Evolutionary conservation across 1,140 invertebrate genomes (phyloP).

Genomic region (Zaprionus capensis): DNA sequence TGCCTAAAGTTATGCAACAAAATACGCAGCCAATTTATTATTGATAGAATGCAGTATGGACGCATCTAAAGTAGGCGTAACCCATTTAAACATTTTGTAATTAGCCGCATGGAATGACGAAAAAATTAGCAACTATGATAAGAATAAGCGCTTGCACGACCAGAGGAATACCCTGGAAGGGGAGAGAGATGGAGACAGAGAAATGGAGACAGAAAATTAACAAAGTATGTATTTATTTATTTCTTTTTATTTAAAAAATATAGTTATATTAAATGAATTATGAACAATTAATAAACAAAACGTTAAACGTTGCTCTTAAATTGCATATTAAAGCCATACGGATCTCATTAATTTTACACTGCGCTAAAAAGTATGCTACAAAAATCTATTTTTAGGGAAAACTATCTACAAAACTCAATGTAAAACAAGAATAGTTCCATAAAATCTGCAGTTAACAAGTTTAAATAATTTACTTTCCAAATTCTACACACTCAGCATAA

Average conservation of each 20-base stretch:
- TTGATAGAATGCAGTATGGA: slow-evolving; percentile 58
- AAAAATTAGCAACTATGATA: neutral
- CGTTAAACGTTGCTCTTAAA: too few species aligned
- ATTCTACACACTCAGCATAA: neutral
- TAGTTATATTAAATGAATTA: neutral
- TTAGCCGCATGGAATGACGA: slow-evolving; percentile 52
- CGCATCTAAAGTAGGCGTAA: slow-evolving; percentile 1
- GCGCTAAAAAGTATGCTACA: neutral
- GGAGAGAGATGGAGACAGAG: neutral
- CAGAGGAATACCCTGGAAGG: slow-evolving; percentile 1
- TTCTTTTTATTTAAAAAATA: neutral
- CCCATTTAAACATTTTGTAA: slow-evolving; percentile 58
- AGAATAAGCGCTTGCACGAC: neutral
- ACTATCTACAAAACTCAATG: neutral
- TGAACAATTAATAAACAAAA: neutral
- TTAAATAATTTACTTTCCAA: neutral
- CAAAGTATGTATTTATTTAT: neutral
- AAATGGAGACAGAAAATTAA: neutral
- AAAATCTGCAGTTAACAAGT: neutral
- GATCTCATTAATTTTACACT: neutral
- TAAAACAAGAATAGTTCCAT: too few species aligned
- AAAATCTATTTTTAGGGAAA: neutral
- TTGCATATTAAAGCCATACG: too few species aligned
- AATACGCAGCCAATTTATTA: slow-evolving; percentile 61
- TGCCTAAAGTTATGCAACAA: slow-evolving; percentile 46